Evolutionary conservation across 1,140 invertebrate species (phyloP).

Genomic region (Drosophila orosa): DNA sequence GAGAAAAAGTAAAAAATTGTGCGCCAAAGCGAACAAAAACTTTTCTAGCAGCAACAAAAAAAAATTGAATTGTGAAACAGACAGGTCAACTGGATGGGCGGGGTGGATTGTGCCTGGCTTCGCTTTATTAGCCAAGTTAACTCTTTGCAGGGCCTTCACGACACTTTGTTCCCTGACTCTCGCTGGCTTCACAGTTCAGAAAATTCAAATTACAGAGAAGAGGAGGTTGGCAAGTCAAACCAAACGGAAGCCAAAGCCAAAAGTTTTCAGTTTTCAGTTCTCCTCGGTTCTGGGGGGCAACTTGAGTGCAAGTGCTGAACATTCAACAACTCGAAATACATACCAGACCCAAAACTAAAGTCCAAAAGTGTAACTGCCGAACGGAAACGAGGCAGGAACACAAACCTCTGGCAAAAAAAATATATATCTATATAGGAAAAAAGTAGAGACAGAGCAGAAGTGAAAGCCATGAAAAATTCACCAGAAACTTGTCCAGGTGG

Average conservation of each 20-base stretch:
- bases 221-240: slow-evolving; percentile 59
- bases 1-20: slow-evolving; percentile 26
- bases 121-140: slow-evolving; percentile 76
- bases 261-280: slow-evolving; percentile 52
- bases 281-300: slow-evolving; percentile 35
- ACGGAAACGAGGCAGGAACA: slow-evolving; percentile 37
- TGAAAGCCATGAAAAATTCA: slow-evolving; percentile 51
- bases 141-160: slow-evolving; percentile 40
- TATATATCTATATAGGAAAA: not conserved
- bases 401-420: slow-evolving; percentile 16
- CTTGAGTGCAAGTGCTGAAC: slow-evolving; percentile 57
- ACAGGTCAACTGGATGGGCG: not conserved
- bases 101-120: not conserved
- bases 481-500: slow-evolving; percentile 47
- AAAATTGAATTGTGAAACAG: slow-evolving; percentile 14
- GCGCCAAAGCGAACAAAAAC: slow-evolving; percentile 40
- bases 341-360: slow-evolving; percentile 34
- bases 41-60: slow-evolving; percentile 48
- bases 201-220: slow-evolving; percentile 80
- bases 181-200: slow-evolving; percentile 70
- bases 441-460: not conserved
- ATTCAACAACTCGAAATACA: slow-evolving; percentile 51
- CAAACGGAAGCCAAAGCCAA: slow-evolving; percentile 60
- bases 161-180: slow-evolving; percentile 41
- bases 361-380: slow-evolving; percentile 49